phyloP scores from a whole-genome alignment of 1,140 invertebrate genomes.

The Teleopsis dalmanni region DNA sequence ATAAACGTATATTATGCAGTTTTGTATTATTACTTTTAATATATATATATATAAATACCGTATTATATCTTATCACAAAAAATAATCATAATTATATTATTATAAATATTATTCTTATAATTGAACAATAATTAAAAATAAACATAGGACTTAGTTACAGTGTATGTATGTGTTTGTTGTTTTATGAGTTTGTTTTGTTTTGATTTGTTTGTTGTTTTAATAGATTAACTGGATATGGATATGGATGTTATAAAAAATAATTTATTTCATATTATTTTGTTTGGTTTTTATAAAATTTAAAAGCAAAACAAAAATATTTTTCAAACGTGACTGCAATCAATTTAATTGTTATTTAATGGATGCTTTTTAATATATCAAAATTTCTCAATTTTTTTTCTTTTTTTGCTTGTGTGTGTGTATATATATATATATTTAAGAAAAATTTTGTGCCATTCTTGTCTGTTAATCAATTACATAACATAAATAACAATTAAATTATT shows the following conservation, averaged over 20 bases:
- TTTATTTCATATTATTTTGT: no score
- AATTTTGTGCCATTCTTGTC: no score
- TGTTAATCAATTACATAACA: not conserved
- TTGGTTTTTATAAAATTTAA: no score
- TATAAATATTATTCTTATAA: conserved; percentile 44
- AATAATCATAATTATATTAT: conserved; percentile 17
- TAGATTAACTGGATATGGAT: not conserved
- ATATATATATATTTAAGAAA: conserved; percentile 2
- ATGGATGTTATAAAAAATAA: not conserved
- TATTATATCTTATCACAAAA: conserved; percentile 21
- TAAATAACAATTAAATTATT: no score
- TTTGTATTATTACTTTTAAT: conserved; percentile 17
- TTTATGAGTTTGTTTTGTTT: conserved; percentile 32
- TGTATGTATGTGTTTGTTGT: conserved; percentile 27
- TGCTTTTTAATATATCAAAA: not conserved
- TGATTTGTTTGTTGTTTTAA: conserved; percentile 1
- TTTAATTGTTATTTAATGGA: no score
- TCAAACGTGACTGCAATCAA: no score
- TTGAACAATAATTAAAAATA: conserved; percentile 44
- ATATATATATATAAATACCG: conserved; percentile 27
- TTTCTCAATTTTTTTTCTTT: not conserved
- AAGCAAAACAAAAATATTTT: no score
- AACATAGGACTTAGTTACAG: conserved; percentile 38
- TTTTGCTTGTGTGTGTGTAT: not conserved
- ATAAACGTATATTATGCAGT: not conserved